Conservation (phyloP, 2,888 invertebrate species). For the Oligia strigilis region DNA sequence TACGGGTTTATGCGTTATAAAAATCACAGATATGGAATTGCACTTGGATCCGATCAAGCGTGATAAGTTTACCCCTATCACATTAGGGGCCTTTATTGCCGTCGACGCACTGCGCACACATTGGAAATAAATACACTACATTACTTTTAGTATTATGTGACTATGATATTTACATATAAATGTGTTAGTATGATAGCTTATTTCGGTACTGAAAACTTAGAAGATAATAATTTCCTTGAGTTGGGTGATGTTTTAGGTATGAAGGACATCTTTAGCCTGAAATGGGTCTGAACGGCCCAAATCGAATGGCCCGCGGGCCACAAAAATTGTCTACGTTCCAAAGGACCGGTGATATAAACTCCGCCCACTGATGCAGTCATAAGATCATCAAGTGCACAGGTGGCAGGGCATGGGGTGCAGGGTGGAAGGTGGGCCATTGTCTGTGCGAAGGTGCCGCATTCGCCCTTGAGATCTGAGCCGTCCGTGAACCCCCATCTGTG, state of each 20-base stretch:
- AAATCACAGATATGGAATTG: constrained; percentile 44
- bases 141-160: constrained; percentile 49
- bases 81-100: constrained; percentile 33
- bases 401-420: not conserved
- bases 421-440: not conserved
- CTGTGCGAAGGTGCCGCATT: not conserved
- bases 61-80: constrained; percentile 47
- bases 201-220: constrained; percentile 24
- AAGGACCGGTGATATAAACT: too few relatives aligned
- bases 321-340: too few relatives aligned
- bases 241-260: not conserved
- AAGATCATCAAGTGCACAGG: not conserved
- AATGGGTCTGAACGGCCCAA: too few relatives aligned
- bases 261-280: not conserved
- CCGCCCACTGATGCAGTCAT: not conserved
- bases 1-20: not conserved
- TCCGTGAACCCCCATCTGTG: not conserved
- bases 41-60: constrained; percentile 49
- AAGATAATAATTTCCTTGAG: constrained; percentile 24
- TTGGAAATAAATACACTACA: constrained; percentile 52
- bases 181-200: constrained; percentile 39
- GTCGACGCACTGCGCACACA: constrained; percentile 27
- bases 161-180: constrained; percentile 49
- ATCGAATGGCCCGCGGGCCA: too few relatives aligned
- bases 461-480: not conserved